phyloP scores from a whole-genome alignment of 2,888 invertebrate genomes.

The Hydrotaea cyrtoneurina region DNA sequence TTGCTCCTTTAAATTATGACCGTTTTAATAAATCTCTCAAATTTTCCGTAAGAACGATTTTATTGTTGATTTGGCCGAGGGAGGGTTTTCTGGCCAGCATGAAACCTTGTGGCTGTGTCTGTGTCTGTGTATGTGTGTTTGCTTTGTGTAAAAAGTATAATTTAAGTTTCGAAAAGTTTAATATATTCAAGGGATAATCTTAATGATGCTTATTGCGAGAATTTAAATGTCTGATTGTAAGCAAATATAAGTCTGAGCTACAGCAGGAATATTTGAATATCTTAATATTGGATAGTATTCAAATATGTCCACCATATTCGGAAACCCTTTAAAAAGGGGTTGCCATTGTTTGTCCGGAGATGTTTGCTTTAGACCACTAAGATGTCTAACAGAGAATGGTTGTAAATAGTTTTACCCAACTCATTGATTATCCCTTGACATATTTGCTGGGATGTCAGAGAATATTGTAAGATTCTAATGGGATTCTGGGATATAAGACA shows the following conservation, averaged over 20 bases:
- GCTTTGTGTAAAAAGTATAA: not conserved
- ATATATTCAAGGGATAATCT: not conserved
- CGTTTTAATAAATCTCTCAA: constrained; percentile 54
- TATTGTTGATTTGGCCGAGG: not conserved
- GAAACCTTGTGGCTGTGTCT: not conserved
- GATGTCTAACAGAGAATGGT: too few species aligned
- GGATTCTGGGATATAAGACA: too few species aligned
- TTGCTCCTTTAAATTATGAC: constrained; percentile 58
- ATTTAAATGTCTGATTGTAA: constrained; percentile 2
- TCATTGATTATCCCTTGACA: too few species aligned
- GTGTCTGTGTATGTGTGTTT: too few species aligned
- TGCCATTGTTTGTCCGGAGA: too few species aligned
- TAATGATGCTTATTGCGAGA: not conserved
- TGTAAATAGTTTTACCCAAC: too few species aligned
- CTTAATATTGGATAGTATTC: too few species aligned
- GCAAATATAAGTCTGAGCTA: not conserved
- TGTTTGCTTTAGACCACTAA: too few species aligned
- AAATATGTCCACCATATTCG: too few species aligned
- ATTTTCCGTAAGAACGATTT: not conserved
- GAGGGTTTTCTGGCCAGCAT: not conserved
- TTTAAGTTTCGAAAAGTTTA: not conserved
- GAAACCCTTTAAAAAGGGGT: too few species aligned
- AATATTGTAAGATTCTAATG: too few species aligned
- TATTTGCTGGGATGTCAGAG: too few species aligned
- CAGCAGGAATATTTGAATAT: not conserved